Evolutionary conservation across 1,140 invertebrate species (phyloP).

Genomic region (Monochamus saltuarius): DNA sequence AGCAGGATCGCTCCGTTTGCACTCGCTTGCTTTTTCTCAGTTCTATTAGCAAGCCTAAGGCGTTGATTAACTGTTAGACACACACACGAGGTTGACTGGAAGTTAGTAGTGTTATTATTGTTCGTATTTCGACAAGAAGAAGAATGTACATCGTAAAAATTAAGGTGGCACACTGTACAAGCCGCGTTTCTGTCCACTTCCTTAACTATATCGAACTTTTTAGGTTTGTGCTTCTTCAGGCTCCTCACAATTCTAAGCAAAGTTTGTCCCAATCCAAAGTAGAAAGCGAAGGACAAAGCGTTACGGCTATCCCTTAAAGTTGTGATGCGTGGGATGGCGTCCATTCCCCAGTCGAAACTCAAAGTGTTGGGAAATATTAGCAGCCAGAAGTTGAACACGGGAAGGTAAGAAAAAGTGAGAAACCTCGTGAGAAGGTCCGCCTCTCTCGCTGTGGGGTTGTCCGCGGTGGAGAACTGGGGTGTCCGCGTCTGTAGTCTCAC

Average conservation of each 20-base stretch:
- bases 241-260: slow-evolving; percentile 27
- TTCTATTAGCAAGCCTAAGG: background rate
- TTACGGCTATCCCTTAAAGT: slow-evolving; percentile 75
- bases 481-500: slow-evolving; percentile 64
- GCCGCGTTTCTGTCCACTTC: background rate
- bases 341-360: slow-evolving; percentile 97
- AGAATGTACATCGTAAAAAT: slow-evolving; percentile 58
- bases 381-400: slow-evolving; percentile 81
- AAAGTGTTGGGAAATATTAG: slow-evolving; percentile 78
- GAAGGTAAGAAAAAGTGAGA: slow-evolving; percentile 86
- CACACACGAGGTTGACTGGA: slow-evolving; percentile 32
- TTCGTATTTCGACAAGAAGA: slow-evolving; percentile 57
- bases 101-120: slow-evolving; percentile 56
- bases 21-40: slow-evolving; percentile 31
- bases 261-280: slow-evolving; percentile 52
- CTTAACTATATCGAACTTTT: background rate
- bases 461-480: slow-evolving; percentile 82
- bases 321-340: slow-evolving; percentile 79
- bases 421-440: slow-evolving; percentile 68
- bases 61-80: slow-evolving; percentile 33
- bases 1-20: slow-evolving; percentile 56
- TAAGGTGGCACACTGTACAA: slow-evolving; percentile 58
- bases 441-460: slow-evolving; percentile 85
- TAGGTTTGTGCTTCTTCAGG: slow-evolving; percentile 12
- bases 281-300: slow-evolving; percentile 70